Base-by-base conservation (phyloP, 2,113 vertebrate species). In the Chloropsis hardwickii region DNA sequence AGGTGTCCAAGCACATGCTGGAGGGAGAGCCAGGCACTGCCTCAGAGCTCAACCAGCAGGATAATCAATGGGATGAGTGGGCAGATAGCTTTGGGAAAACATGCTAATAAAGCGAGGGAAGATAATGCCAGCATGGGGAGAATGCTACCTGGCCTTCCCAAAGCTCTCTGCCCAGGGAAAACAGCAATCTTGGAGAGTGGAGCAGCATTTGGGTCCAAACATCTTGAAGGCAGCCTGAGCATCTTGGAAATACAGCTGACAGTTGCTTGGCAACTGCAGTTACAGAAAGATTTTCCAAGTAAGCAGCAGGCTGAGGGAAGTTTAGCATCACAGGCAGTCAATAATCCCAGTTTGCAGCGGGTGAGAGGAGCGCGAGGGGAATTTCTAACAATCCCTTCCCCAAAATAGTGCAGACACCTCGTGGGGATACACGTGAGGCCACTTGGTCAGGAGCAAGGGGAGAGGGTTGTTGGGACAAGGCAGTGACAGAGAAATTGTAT, bases 221-320 rank as follows among this genome's bases (percentile, higher is more conserved):
- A 40, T 73, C 73, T 47, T 6, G 23, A 62, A 80, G 91, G 61
- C 11, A 0, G 90, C 28, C 79, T 69, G 42, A 94, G 61, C 37
- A 79, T 80, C 89, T 90, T 37, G 79, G 94, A 95, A 62, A 54
- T 72, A 44, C 65, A 95, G 93, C 81, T 84, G 86, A 77, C 69
- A 90, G 94, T 91, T 97, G 92, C 94, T 96, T 96, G 95, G 96
- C 96, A 97, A 95, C 94, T 58, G 64, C 11, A 0, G 73, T 28
- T 90, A 82, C 95, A 78, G 85, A 94, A 90, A 66, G 90, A 66
- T 69, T 88, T 96, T 94, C 94, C 62, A 57, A 90, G 95, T 44
- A 95, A 88, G 92, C n/a, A 86, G 60, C 5, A 58, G 87, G 92
- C 70, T 91, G 65, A 78, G 82, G 78, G 62, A 93, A 97, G 74